Base-by-base conservation (phyloP, 2,113 vertebrate species). In the Alosa alosa region DNA sequence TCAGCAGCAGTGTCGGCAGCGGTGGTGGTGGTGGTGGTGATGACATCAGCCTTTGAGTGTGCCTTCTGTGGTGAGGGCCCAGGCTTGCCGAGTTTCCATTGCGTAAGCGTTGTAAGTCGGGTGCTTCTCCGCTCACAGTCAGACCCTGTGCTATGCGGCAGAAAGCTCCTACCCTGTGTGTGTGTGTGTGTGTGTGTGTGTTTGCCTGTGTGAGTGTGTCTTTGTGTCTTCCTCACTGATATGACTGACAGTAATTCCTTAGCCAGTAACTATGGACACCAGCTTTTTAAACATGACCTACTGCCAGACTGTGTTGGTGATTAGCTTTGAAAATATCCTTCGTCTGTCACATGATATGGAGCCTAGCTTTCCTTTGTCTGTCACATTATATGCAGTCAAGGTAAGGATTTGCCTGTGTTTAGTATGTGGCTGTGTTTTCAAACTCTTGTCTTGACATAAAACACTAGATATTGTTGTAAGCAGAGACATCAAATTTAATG, bases 21-120 rank as follows among this genome's bases (percentile, higher is more conserved):
- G 18, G 55, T 4, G 55, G 25, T 25, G 64, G 8, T 9, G 64
- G n/a, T n/a, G n/a, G 25, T 72, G 64, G 11, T 31, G 64, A 72
- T 72, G 64, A 72, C 64, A 72, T 72, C 64, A 72, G 60, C n/a
- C 25, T 72, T 44, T 82, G 36, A 87, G 83, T 18, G 44, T 13
- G 68, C 17, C 72, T 52, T 86, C 64, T 86, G 82, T 87, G 85
- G 84, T 81, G 64, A 83, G 47, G 84, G 81, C 87, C 50, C 31
- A 5, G 31, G 57, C 78, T 81, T 50, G 82, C 47, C 57, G 55
- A 86, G 83, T 88, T 88, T 88, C 88, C 90, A 88, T 85, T 89
- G 83, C 86, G 83, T 88, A 52, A 88, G 84, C 81, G 83, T 39
- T 86, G 47, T 83, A 72, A 81, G 82, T 68, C 36, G 10, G 39